Conservation (phyloP, 1,140 invertebrate genomes). For the Formica selysi region DNA sequence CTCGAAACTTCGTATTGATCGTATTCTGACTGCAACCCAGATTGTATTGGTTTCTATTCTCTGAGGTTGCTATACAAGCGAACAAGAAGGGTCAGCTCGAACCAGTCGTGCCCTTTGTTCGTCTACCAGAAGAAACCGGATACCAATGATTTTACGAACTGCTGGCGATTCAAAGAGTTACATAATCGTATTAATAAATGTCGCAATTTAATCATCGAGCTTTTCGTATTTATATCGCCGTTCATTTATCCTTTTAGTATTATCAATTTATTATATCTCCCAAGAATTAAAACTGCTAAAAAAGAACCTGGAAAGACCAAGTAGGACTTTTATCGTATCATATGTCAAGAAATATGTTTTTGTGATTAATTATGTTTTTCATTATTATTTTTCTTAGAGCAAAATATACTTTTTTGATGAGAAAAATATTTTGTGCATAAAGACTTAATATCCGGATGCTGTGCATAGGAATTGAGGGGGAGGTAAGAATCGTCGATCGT, state of each 20-base stretch:
- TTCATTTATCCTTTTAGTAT: neutral
- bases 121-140: slow-evolving; percentile 24
- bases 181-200: neutral
- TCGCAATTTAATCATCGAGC: neutral
- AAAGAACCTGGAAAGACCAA: no score
- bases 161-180: slow-evolving; percentile 17
- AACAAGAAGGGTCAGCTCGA: slow-evolving; percentile 17
- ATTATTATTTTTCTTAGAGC: neutral
- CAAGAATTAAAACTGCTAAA: neutral
- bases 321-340: neutral
- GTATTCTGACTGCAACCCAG: neutral
- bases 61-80: neutral
- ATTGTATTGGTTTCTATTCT: slow-evolving; percentile 44
- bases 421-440: neutral
- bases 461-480: neutral
- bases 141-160: neutral
- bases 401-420: neutral
- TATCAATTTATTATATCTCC: neutral
- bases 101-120: slow-evolving; percentile 26
- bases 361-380: neutral
- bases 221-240: neutral
- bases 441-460: neutral
- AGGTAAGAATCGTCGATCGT: neutral
- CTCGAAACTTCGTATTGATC: slow-evolving; percentile 61
- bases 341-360: slow-evolving; percentile 4